Conservation (phyloP, 1,140 invertebrate species). For the Maconellicoccus hirsutus region DNA sequence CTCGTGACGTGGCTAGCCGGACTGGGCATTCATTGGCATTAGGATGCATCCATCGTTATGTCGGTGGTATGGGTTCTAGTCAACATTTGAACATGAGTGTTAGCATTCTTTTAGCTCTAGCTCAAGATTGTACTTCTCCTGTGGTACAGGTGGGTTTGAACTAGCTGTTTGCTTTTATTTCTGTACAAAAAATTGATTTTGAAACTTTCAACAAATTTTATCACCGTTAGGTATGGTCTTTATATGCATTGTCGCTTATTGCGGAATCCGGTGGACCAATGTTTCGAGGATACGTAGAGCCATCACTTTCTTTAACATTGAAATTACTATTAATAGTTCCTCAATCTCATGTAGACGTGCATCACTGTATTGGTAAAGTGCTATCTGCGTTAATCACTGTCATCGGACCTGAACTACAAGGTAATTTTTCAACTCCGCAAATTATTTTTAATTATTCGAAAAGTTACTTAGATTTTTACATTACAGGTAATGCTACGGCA, state of each 20-base stretch:
- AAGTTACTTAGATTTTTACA: no score
- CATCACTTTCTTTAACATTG: slow-evolving; percentile 74
- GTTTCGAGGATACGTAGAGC: slow-evolving; percentile 95
- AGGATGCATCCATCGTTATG: slow-evolving; percentile 81
- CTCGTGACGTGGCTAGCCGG: slow-evolving; percentile 72
- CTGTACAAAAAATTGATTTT: slow-evolving; percentile 13
- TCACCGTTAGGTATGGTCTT: slow-evolving; percentile 72
- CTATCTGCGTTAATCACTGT: slow-evolving; percentile 91
- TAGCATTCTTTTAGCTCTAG: slow-evolving; percentile 82
- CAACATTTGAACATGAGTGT: slow-evolving; percentile 88
- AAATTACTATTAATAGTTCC: slow-evolving; percentile 82
- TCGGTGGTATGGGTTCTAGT: slow-evolving; percentile 79
- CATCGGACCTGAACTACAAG: slow-evolving; percentile 93
- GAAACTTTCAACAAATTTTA: slow-evolving; percentile 23
- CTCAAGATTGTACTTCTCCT: slow-evolving; percentile 81
- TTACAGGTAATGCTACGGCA: slow-evolving; percentile 48
- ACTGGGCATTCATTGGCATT: slow-evolving; percentile 88
- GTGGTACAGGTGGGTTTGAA: slow-evolving; percentile 62
- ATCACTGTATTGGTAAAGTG: slow-evolving; percentile 88
- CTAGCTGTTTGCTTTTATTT: background rate
- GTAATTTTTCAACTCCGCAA: slow-evolving; percentile 33
- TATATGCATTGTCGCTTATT: slow-evolving; percentile 88
- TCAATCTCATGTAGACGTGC: slow-evolving; percentile 80
- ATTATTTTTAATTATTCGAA: no score
- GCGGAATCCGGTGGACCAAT: slow-evolving; percentile 96